Percentiles rank a stretch among this genome's conserved stretches.
Conservation (phyloP, 2,797 vertebrate species). For the Lophotriccus pileatus region DNA sequence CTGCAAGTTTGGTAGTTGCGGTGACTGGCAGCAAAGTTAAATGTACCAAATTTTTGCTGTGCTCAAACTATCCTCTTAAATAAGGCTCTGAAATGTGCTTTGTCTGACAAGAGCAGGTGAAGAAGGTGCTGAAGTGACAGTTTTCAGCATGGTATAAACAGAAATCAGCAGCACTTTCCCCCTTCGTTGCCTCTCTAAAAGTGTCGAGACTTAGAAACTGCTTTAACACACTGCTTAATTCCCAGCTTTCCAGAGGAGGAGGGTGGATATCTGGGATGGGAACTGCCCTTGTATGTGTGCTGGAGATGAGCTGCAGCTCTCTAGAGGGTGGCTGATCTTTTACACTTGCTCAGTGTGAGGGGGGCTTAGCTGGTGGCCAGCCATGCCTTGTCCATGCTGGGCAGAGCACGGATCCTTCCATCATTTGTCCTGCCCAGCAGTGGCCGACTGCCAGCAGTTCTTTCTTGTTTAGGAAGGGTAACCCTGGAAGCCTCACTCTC, state of each 20-base stretch:
- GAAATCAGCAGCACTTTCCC: neutral
- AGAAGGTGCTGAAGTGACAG: neutral
- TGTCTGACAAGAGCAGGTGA: neutral
- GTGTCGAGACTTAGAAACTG: neutral
- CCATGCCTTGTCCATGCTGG: neutral
- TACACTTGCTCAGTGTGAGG: neutral
- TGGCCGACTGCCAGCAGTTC: neutral
- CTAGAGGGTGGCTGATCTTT: neutral
- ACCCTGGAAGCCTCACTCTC: conserved; percentile 1
- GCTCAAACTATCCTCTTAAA: neutral
- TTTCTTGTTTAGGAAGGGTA: neutral
- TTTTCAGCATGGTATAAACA: neutral
- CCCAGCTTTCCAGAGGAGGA: neutral
- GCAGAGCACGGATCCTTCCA: neutral
- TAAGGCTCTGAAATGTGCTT: neutral
- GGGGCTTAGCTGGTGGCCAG: neutral
- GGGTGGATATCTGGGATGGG: neutral
- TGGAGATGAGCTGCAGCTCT: neutral
- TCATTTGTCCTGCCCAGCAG: neutral
- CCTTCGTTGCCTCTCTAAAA: neutral
- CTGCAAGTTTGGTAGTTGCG: neutral
- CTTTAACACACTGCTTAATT: neutral
- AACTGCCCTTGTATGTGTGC: neutral
- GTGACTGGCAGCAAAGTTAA: neutral
- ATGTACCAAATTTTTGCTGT: neutral